Conservation (phyloP, 64 coral and sea anemone genomes). For the Montipora sp. region DNA sequence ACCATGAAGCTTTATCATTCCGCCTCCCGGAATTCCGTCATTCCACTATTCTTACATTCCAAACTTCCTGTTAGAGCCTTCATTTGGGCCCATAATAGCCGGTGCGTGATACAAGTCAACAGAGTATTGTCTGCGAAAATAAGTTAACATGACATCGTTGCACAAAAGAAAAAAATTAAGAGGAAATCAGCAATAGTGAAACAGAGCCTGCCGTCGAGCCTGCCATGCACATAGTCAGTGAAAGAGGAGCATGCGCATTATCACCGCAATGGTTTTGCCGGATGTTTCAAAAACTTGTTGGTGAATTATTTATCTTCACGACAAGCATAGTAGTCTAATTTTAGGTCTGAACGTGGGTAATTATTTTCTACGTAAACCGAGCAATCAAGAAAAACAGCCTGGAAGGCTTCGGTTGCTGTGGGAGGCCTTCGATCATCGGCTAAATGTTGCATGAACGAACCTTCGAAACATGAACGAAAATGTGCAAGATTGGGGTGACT, state of each 20-base stretch:
- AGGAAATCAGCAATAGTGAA: no score
- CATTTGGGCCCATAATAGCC: no score
- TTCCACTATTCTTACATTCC: no score
- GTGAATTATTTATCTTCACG: constrained; percentile 55
- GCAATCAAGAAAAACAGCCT: constrained; percentile 14
- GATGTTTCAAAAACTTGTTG: constrained; percentile 72
- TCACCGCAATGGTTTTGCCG: constrained; percentile 67
- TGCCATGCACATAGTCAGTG: constrained; percentile 3
- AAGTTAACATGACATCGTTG: no score
- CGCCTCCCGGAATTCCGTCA: no score
- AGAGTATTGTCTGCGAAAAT: no score
- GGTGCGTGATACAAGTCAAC: no score
- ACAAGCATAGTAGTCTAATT: constrained; percentile 34
- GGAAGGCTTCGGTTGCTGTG: not conserved
- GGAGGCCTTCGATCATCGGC: not conserved
- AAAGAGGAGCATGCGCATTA: not conserved
- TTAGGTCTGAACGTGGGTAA: constrained; percentile 15
- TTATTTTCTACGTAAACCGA: constrained; percentile 12
- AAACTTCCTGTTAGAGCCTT: no score
- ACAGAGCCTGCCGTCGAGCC: not conserved
- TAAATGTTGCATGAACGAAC: constrained; percentile 10
- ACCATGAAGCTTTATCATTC: no score
- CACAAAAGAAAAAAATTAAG: no score
- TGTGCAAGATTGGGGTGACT: constrained; percentile 62
- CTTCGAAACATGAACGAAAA: constrained; percentile 46